A percentile compares a stretch with the other conserved stretches of the same genome.
These are phyloP conservation scores for Scaptodrosophila lebanonensis DNA, from an alignment of 1,140 invertebrate genomes.

Conservation along the genomic window DNA sequence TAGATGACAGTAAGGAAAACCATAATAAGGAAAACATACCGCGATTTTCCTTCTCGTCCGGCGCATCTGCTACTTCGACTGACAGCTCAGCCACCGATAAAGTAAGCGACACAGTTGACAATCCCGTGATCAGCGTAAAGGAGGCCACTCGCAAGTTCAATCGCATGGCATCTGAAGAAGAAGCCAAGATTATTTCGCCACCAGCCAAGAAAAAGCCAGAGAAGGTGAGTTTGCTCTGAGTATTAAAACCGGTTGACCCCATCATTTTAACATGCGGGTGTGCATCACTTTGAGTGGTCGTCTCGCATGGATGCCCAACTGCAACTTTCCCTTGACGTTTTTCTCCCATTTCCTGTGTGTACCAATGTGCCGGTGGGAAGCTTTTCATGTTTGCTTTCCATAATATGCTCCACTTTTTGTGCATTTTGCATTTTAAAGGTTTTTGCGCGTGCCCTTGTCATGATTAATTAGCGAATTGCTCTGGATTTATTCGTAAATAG, in stretches of 20 bases:
- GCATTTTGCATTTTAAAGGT: background rate
- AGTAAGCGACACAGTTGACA: conserved; percentile 53
- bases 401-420: conserved; percentile 15
- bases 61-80: conserved; percentile 41
- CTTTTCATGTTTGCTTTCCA: too few relatives aligned
- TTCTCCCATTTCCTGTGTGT: conserved; percentile 48
- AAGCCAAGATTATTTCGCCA: conserved; percentile 79
- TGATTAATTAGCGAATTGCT: conserved; percentile 45
- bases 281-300: conserved; percentile 9
- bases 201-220: conserved; percentile 81
- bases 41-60: conserved; percentile 69
- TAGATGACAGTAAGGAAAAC: conserved; percentile 37
- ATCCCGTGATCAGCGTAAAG: conserved; percentile 90
- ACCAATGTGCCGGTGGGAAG: conserved; percentile 11
- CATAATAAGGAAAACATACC: conserved; percentile 69
- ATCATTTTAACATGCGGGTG: conserved; percentile 6
- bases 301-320: conserved; percentile 20
- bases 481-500: conserved; percentile 14
- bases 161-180: conserved; percentile 89
- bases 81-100: conserved; percentile 47
- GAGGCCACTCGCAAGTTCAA: conserved; percentile 95
- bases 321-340: conserved; percentile 4
- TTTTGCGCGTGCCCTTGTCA: conserved; percentile 22
- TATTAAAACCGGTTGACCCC: conserved; percentile 35
- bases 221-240: conserved; percentile 78